phyloP scores from a whole-genome alignment of 2,888 invertebrate genomes.

The Vesta saturnalis region DNA sequence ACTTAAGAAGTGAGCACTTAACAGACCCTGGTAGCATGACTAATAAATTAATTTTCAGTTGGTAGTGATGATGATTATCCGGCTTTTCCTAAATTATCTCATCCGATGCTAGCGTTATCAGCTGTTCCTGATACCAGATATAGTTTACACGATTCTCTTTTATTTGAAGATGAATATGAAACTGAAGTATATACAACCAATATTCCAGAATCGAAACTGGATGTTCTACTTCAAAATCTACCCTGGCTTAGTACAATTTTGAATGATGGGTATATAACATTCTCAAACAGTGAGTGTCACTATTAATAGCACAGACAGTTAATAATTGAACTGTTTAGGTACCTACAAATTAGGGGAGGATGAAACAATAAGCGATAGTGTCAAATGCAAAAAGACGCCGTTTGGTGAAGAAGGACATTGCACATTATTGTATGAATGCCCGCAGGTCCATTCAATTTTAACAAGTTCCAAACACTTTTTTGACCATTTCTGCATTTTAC shows the following conservation, averaged over 20 bases:
- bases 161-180: not conserved
- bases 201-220: not conserved
- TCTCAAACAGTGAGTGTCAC: slow-evolving; percentile 11
- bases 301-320: not conserved
- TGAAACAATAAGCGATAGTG: slow-evolving; percentile 16
- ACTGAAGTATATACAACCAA: not conserved
- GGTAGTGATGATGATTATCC: not conserved
- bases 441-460: slow-evolving; percentile 17
- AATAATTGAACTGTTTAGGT: slow-evolving; percentile 11
- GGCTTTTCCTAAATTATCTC: not conserved
- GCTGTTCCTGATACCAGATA: not conserved
- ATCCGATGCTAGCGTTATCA: not conserved
- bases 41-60: not conserved
- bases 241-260: slow-evolving; percentile 21
- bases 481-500: slow-evolving; percentile 17
- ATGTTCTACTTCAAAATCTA: not conserved
- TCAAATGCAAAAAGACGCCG: slow-evolving; percentile 21
- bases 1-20: too few species aligned
- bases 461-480: not conserved
- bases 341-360: slow-evolving; percentile 24
- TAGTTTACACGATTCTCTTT: not conserved
- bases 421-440: slow-evolving; percentile 20
- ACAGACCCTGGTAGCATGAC: too few species aligned
- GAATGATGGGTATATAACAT: slow-evolving; percentile 2
- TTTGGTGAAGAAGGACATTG: slow-evolving; percentile 22